Evolutionary conservation across 2,113 vertebrate species (phyloP), one percentile per base, ranked within the genome.

Genomic region (Otus sunia): DNA sequence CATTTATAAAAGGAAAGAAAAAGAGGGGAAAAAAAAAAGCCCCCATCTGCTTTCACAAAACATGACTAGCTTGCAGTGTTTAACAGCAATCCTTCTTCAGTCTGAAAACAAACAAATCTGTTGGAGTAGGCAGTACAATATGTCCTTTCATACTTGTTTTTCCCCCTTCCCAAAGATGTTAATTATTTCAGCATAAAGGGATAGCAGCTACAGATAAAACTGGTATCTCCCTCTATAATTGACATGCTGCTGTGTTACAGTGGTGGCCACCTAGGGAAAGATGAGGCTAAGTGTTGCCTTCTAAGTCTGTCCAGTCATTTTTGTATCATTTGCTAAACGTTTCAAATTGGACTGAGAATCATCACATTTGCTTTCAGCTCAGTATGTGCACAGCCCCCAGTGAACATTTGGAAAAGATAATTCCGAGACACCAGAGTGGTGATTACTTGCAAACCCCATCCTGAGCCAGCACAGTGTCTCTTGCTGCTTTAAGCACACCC

Each of bases 361-460:
- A 53, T 94, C 69, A 18, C 59, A 47, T 95, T 92, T 97, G 53
- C 91, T 95, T 96, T 96, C 91, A 95, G 86, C 91, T 94, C 73
- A 91, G 80, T 94, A 41, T 91, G 89, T 90, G 80, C 77, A 64
- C 66, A 87, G 73, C 63, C 86, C 79, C 84, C 69, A 89, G 49
- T 92, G 89, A 96, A 73, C 86, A 86, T 94, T 97, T 90, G 91
- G 95, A 90, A 95, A 90, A 82, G 80, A 64, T 94, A 96, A 95
- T 97, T 96, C 69, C 0, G 10, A 86, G 86, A 56, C 60, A 87
- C 52, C 69, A 53, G 83, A 86, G 69, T 27, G 69, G 45, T 96
- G 91, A 94, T 95, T 95, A 66, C 78, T 92, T 92, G 67, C 74
- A 95, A 80, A 94, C 78, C 80, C 80, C 84, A 87, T 91, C 62